A percentile compares a stretch with the other conserved stretches of the same genome.
Conservation (phyloP, 2,113 vertebrate genomes). For the Chloroceryle aenea region DNA sequence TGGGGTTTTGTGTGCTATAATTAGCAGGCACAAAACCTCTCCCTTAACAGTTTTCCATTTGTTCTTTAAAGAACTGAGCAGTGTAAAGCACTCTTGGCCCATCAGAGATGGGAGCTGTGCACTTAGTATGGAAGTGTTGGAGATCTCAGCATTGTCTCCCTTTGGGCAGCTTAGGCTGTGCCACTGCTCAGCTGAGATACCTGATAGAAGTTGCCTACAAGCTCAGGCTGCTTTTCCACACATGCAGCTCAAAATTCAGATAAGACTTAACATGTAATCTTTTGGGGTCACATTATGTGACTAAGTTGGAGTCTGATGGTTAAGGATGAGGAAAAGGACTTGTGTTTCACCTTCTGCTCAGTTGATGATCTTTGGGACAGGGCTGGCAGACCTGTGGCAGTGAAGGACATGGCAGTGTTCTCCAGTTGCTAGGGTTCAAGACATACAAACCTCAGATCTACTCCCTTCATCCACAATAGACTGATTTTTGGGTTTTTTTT, state of each 20-base stretch:
- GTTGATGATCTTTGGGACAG: neutral
- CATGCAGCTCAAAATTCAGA: neutral
- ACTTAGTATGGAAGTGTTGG: neutral
- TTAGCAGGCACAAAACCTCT: constrained; percentile 13
- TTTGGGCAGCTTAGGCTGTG: neutral
- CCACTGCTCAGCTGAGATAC: neutral
- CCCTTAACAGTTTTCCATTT: constrained; percentile 27
- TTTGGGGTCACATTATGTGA: neutral
- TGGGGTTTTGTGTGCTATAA: constrained; percentile 51
- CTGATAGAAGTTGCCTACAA: neutral
- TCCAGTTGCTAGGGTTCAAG: neutral
- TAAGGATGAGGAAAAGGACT: neutral
- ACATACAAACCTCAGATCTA: neutral
- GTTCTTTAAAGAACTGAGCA: neutral
- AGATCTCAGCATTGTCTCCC: neutral
- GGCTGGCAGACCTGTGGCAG: neutral
- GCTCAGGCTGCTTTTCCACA: neutral
- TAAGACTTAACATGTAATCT: neutral
- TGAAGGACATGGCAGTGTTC: neutral
- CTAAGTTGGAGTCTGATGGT: neutral
- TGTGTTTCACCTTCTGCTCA: neutral
- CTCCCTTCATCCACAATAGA: neutral
- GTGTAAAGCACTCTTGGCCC: neutral
- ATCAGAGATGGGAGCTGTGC: neutral
- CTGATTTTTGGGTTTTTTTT: neutral